A percentile compares a stretch with the other conserved stretches of the same genome.
Evolutionary conservation across 2,113 vertebrate species (phyloP).

Genomic region (Colius striatus): DNA sequence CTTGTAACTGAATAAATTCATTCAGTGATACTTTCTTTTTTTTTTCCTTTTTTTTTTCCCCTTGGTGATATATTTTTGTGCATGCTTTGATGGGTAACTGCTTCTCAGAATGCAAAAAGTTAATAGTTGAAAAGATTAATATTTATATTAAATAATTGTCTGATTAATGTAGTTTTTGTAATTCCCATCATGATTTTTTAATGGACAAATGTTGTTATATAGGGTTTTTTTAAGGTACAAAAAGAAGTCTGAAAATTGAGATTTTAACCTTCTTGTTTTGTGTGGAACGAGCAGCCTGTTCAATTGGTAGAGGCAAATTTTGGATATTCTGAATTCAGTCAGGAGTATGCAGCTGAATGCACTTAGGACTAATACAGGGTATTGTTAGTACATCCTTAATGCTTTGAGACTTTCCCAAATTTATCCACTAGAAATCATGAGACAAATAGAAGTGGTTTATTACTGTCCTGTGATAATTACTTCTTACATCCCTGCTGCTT

Average conservation of each 20-base stretch:
- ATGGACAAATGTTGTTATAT: background rate
- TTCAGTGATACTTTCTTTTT: background rate
- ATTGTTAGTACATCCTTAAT: background rate
- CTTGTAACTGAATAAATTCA: background rate
- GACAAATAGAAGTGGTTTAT: background rate
- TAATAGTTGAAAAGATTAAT: background rate
- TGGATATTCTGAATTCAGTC: background rate
- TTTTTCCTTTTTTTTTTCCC: background rate
- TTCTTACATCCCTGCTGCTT: background rate
- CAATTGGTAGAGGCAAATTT: background rate
- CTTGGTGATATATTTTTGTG: background rate
- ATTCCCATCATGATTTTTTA: background rate
- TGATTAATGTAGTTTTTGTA: background rate
- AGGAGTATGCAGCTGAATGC: background rate
- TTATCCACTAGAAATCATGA: conserved; percentile 15
- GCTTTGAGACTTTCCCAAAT: background rate
- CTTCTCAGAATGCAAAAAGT: background rate
- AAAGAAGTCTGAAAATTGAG: background rate
- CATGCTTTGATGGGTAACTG: background rate
- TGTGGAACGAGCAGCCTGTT: background rate
- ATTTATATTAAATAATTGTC: background rate
- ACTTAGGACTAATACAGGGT: background rate
- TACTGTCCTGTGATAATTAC: background rate
- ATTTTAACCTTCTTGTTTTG: background rate
- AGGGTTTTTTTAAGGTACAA: background rate